A percentile compares a stretch with the other conserved stretches of the same genome.
phyloP scores from a whole-genome alignment of 2,888 invertebrate species.

The Ceraclea dissimilis region DNA sequence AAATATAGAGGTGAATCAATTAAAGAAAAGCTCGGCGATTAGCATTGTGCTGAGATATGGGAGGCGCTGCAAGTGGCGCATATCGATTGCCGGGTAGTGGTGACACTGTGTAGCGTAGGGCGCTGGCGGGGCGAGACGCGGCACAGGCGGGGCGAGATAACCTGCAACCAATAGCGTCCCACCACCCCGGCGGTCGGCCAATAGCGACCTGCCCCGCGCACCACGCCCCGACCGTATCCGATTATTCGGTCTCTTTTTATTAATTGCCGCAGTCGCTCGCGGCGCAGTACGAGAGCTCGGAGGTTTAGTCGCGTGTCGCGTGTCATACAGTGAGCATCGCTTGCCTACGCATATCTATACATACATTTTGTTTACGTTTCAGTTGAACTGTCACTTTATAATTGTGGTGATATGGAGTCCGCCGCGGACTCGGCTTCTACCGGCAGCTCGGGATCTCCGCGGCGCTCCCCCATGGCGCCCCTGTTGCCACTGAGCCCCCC shows the following conservation, averaged over 20 bases:
- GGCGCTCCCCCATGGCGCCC: constrained; percentile 33
- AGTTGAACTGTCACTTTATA: constrained; percentile 1
- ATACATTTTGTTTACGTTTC: background rate
- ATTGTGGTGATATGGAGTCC: constrained; percentile 39
- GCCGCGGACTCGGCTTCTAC: constrained; percentile 53
- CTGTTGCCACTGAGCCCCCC: constrained; percentile 43
- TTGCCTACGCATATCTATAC: background rate
- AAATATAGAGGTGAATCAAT: constrained; percentile 12
- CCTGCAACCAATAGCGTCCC: constrained; percentile 32
- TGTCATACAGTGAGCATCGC: constrained; percentile 30
- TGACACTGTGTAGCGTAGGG: constrained; percentile 52
- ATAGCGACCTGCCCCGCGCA: constrained; percentile 11
- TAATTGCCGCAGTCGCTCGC: constrained; percentile 58
- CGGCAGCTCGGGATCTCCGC: constrained; percentile 50
- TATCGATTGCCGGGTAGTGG: constrained; percentile 59
- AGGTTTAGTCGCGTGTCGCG: constrained; percentile 35
- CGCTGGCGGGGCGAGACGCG: constrained; percentile 35
- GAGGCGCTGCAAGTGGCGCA: constrained; percentile 32
- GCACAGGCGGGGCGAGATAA: constrained; percentile 36
- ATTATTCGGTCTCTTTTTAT: constrained; percentile 50
- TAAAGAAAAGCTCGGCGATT: constrained; percentile 14
- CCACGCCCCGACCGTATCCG: constrained; percentile 5
- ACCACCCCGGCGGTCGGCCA: constrained; percentile 24
- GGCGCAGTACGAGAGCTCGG: constrained; percentile 18
- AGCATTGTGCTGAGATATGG: constrained; percentile 16